A percentile compares a stretch with the other conserved stretches of the same genome.
These are phyloP conservation scores for Rosalia funebris DNA, from an alignment of 2,888 invertebrate genomes.

Conservation along the genomic window DNA sequence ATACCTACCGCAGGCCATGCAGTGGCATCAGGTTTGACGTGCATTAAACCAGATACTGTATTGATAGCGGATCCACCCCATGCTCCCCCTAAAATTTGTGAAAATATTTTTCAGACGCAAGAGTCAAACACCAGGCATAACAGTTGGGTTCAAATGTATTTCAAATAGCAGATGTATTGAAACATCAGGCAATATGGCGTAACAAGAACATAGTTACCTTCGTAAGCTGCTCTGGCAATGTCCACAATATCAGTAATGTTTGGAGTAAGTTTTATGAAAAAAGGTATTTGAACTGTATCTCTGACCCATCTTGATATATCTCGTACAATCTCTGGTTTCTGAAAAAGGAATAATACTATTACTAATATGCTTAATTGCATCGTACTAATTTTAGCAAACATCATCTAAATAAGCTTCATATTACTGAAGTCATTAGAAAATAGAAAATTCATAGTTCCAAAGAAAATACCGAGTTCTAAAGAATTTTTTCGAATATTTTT, in stretches of 20 bases:
- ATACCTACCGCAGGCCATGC: slow-evolving; percentile 94
- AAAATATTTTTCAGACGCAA: no score
- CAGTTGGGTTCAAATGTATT: no score
- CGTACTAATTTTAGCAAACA: background rate
- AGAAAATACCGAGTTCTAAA: no score
- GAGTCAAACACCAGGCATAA: no score
- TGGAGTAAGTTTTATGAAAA: slow-evolving; percentile 97
- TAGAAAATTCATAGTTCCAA: no score
- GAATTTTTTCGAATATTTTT: no score
- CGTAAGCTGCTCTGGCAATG: slow-evolving; percentile 90
- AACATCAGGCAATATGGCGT: no score
- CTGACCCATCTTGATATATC: slow-evolving; percentile 93
- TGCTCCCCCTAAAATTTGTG: slow-evolving; percentile 81
- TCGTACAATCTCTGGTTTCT: slow-evolving; percentile 88
- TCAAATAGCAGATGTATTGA: no score
- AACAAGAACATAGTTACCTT: no score
- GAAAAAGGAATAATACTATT: slow-evolving; percentile 31
- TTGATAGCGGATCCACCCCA: slow-evolving; percentile 97
- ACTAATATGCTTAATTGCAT: background rate
- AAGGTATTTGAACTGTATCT: slow-evolving; percentile 87
- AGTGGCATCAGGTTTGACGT: slow-evolving; percentile 78
- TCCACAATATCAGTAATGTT: slow-evolving; percentile 94
- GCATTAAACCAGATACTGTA: slow-evolving; percentile 96
- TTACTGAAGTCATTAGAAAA: no score
- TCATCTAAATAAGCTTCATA: background rate